Evolutionary conservation across 2,888 invertebrate genomes (phyloP).

Genomic region (Bombylius discolor): DNA sequence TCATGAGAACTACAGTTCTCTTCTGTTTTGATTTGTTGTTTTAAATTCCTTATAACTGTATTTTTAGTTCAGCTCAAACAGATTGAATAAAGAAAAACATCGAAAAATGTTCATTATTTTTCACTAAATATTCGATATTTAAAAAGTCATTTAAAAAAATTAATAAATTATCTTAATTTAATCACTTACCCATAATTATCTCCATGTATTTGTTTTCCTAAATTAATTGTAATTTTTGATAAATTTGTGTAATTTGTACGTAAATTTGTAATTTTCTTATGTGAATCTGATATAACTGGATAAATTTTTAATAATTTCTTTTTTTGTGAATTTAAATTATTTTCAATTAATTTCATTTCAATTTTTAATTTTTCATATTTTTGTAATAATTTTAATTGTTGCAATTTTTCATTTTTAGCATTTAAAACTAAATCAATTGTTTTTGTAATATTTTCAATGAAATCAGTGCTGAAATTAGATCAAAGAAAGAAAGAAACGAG

Average conservation of each 20-base stretch:
- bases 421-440: conserved; percentile 26
- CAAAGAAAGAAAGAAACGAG: background rate
- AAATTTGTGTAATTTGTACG: conserved; percentile 26
- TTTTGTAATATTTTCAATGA: conserved; percentile 27
- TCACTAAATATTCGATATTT: no score
- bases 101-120: no score
- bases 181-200: conserved; percentile 20
- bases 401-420: conserved; percentile 26
- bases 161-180: no score
- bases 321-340: conserved; percentile 24
- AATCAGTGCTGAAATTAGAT: conserved; percentile 19
- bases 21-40: no score
- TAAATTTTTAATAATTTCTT: conserved; percentile 24
- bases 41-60: no score
- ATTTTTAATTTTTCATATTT: conserved; percentile 24
- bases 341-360: conserved; percentile 24
- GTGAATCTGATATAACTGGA: conserved; percentile 27
- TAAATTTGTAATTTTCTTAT: conserved; percentile 26
- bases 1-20: no score
- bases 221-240: conserved; percentile 22
- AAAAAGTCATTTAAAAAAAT: no score
- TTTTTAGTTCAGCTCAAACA: no score
- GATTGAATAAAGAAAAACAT: no score
- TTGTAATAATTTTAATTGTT: conserved; percentile 23
- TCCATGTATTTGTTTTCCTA: conserved; percentile 26